Conservation (phyloP, 2,888 invertebrate species). For the Nasonia oneida region DNA sequence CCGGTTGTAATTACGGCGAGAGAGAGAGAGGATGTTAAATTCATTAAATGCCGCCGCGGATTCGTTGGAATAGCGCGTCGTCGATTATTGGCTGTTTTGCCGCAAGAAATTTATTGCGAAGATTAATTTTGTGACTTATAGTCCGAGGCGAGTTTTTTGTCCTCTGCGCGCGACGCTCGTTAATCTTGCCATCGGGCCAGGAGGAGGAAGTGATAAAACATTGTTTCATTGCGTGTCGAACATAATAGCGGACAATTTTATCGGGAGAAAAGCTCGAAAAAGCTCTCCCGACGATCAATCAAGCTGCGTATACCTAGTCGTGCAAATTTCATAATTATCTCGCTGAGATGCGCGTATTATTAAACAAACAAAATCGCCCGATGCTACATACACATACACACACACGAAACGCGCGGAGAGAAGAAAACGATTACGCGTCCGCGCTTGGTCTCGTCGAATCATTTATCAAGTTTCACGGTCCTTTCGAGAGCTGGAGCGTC, state of each 20-base stretch:
- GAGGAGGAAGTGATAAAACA: conserved; percentile 66
- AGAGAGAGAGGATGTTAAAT: conserved; percentile 60
- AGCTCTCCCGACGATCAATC: not conserved
- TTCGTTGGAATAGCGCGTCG: not conserved
- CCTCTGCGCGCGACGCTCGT: not conserved
- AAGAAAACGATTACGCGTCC: conserved; percentile 59
- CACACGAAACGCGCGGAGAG: not conserved
- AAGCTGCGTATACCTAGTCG: not conserved
- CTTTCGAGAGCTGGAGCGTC: conserved; percentile 72
- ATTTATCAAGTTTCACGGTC: conserved; percentile 76
- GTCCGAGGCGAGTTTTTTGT: not conserved
- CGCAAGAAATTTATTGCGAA: not conserved
- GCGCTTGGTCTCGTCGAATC: conserved; percentile 64
- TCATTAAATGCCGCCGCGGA: conserved; percentile 64
- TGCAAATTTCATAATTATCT: not conserved
- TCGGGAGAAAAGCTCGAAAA: conserved; percentile 15
- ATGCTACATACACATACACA: too few relatives aligned
- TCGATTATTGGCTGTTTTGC: not conserved
- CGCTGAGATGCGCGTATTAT: not conserved
- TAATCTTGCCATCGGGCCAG: conserved; percentile 61
- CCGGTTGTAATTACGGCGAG: conserved; percentile 71
- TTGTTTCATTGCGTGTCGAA: conserved; percentile 74
- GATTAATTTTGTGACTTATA: conserved; percentile 19
- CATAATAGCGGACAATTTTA: conserved; percentile 73
- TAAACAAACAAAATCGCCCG: not conserved